Percentiles rank a stretch among this genome's conserved stretches.
phyloP scores from a whole-genome alignment of 2,797 vertebrate species.

The Sphenopsis melanotis region DNA sequence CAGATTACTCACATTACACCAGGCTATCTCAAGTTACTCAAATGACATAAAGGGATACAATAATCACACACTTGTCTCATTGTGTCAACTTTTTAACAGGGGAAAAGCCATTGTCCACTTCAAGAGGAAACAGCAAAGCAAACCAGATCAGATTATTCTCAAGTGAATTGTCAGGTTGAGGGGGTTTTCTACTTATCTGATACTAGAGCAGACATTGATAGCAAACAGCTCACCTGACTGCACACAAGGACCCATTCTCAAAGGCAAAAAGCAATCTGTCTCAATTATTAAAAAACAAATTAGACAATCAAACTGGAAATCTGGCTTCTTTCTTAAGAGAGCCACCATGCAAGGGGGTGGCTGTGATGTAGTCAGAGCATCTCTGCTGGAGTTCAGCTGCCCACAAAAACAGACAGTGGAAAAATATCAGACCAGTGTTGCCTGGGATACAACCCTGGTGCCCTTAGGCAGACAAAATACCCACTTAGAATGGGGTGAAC shows the following conservation, averaged over 20 bases:
- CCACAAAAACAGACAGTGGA: not conserved
- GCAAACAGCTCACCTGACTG: slow-evolving; percentile 40
- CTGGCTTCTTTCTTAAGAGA: not conserved
- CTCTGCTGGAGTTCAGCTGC: not conserved
- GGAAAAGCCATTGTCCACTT: slow-evolving; percentile 69
- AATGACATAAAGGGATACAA: slow-evolving; percentile 65
- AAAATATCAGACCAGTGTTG: not conserved
- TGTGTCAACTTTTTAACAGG: slow-evolving; percentile 66
- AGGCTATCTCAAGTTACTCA: slow-evolving; percentile 52
- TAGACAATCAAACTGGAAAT: slow-evolving; percentile 27
- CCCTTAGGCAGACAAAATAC: slow-evolving; percentile 19
- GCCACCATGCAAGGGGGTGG: not conserved
- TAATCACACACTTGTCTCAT: slow-evolving; percentile 72
- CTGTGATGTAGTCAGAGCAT: not conserved
- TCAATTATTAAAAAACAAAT: slow-evolving; percentile 57
- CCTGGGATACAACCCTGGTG: slow-evolving; percentile 8
- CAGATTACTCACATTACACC: slow-evolving; percentile 32
- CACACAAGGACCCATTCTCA: slow-evolving; percentile 28
- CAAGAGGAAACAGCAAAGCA: slow-evolving; percentile 56
- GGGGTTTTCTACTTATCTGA: slow-evolving; percentile 50
- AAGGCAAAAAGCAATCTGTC: slow-evolving; percentile 51
- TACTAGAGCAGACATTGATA: not conserved
- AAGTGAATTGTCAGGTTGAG: slow-evolving; percentile 64
- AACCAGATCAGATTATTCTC: slow-evolving; percentile 67
- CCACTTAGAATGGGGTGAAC: not conserved